Conservation (phyloP, 2,888 invertebrate species). For the Epiblema foenella region DNA sequence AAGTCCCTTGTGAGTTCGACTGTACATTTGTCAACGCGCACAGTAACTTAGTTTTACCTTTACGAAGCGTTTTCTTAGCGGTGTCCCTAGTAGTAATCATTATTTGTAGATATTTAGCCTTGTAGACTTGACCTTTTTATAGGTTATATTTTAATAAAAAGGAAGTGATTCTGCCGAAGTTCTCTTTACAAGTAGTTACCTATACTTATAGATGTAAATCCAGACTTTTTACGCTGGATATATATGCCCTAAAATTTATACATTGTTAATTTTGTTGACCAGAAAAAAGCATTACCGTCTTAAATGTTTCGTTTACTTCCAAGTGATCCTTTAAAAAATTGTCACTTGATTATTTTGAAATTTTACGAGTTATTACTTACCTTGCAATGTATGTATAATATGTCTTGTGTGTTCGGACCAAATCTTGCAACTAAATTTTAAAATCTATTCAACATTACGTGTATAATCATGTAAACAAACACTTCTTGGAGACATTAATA, state of each 20-base stretch:
- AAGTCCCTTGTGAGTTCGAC: no score
- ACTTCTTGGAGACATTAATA: no score
- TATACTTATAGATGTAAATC: not conserved
- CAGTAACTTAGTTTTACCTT: slow-evolving; percentile 69
- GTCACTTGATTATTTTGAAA: not conserved
- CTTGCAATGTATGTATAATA: no score
- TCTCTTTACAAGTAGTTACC: slow-evolving; percentile 8
- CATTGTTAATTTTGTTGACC: no score
- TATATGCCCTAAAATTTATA: no score
- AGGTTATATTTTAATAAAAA: slow-evolving; percentile 51
- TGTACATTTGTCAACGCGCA: slow-evolving; percentile 81
- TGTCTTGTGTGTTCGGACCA: no score
- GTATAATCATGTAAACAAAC: no score
- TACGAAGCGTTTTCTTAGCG: slow-evolving; percentile 44
- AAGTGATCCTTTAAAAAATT: not conserved
- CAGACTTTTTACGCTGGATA: not conserved
- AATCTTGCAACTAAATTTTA: no score
- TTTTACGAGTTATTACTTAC: no score
- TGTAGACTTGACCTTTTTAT: slow-evolving; percentile 56
- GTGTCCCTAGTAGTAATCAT: slow-evolving; percentile 45
- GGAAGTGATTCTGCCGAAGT: not conserved
- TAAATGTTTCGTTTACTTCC: not conserved
- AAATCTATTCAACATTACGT: no score
- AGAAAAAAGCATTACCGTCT: no score
- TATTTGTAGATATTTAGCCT: slow-evolving; percentile 56